A percentile compares a stretch with the other conserved stretches of the same genome.
Evolutionary conservation across 2,797 vertebrate species (phyloP).

Genomic region (Paramormyrops hopkinsi): DNA sequence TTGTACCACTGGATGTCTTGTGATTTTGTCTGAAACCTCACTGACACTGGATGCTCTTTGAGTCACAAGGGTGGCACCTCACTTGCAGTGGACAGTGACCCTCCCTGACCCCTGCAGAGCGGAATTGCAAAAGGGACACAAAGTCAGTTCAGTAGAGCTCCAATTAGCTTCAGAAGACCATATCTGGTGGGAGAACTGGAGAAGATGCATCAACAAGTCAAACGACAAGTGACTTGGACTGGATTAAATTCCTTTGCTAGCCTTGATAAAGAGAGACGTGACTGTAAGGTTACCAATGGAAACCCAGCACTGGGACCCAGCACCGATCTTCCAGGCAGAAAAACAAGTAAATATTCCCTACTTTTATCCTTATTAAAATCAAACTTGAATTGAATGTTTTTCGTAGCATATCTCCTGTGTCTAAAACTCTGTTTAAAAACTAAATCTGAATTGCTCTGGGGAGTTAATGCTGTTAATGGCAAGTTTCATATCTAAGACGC

Average conservation of each 20-base stretch:
- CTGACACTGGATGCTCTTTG: background rate
- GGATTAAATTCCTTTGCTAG: conserved; percentile 18
- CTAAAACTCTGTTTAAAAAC: background rate
- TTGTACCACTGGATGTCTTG: background rate
- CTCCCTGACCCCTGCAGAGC: background rate
- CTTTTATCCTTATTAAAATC: background rate
- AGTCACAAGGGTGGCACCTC: background rate
- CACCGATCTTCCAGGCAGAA: conserved; percentile 45
- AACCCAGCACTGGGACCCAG: conserved; percentile 37
- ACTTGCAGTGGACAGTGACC: background rate
- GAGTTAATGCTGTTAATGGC: background rate
- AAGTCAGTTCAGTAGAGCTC: conserved; percentile 4
- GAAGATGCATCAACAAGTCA: conserved; percentile 49
- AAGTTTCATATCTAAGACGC: background rate
- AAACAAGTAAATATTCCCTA: conserved; percentile 65
- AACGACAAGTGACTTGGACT: conserved; percentile 60
- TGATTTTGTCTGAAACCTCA: background rate
- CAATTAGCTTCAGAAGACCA: conserved; percentile 14
- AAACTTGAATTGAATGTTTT: background rate
- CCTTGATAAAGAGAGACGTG: conserved; percentile 49
- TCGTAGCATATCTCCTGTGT: background rate
- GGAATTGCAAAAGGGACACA: background rate
- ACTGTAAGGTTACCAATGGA: conserved; percentile 44
- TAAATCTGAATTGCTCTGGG: background rate
- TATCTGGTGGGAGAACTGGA: conserved; percentile 45